Base-by-base conservation (phyloP, 2,888 invertebrate genomes). In the Branchellion lobata region DNA sequence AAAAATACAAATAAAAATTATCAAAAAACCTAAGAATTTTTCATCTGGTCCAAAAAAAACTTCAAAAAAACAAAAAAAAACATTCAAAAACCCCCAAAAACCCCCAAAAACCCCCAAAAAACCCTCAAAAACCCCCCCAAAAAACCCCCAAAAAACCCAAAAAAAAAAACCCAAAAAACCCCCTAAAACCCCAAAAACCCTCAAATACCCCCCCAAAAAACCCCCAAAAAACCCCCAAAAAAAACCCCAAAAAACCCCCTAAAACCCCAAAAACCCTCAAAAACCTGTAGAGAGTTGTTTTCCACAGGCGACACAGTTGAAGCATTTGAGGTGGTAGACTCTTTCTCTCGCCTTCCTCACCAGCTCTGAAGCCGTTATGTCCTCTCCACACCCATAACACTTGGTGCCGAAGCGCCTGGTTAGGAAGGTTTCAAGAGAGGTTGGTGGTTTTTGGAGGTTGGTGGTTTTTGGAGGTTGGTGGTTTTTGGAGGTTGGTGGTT, bases 281-380 rank as follows among this genome's bases (percentile, higher is more conserved):
- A 57, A 5, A 57, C 61, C 98, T 29, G 98, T 98, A 84, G 95
- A 95, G 88, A 98, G 91, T 90, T 96, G 95, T 89, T 96, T 95
- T 86, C 95, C 91, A 90, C 98, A 99, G 86, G 96, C 94, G 87
- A 95, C 92, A 89, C 99, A 99, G 86, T 96, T 96, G 91, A 99
- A 99, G 90, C 98, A 99, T 90, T 95, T 95, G 87, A 98, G 92
- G 89, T 99, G 98, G 90, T 96, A 99, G 88, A 98, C 96, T 91
- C 96, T 96, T 90, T 95, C 95, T 85, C 95, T 90, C 78, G 97
- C 97, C 89, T 96, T 93, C 83, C 98, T 91, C 86, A 99, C 97
- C 88, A 98, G 91, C 90, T 99, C 98, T 85, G 94, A 94, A 79
- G 96, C 96, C 80, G 94, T 95, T 86, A 99, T 96, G 84, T 96